These are phyloP conservation scores for Chrysemys picta DNA, from an alignment of 2,113 vertebrate species.

Conservation along the genomic window DNA sequence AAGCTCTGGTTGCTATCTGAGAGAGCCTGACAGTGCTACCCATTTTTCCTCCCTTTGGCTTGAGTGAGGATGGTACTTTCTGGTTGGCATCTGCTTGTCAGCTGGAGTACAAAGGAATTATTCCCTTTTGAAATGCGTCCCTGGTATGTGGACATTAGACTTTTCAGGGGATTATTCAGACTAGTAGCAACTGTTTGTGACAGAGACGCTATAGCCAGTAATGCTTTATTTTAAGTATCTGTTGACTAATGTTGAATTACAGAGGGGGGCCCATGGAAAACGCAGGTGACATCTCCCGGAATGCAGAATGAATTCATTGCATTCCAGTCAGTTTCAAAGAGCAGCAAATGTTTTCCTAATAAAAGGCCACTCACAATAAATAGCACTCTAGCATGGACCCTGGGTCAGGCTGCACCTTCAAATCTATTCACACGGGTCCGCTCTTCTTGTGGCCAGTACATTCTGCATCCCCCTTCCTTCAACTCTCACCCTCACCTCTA, in stretches of 20 bases:
- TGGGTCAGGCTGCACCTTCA: neutral
- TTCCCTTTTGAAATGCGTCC: constrained; percentile 48
- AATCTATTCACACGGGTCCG: neutral
- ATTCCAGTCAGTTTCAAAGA: constrained; percentile 17
- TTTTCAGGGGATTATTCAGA: constrained; percentile 66
- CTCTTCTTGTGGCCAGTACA: neutral
- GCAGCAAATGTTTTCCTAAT: constrained; percentile 52
- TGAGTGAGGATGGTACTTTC: constrained; percentile 17
- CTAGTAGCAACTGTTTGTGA: constrained; percentile 69
- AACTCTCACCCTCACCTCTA: neutral
- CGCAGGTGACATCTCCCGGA: constrained; percentile 27
- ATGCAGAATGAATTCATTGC: constrained; percentile 47
- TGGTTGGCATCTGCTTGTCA: constrained; percentile 51
- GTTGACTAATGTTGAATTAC: constrained; percentile 47
- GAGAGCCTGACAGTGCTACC: neutral
- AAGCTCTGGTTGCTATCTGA: rapidly evolving
- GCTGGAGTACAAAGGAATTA: constrained; percentile 66
- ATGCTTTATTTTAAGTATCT: constrained; percentile 62
- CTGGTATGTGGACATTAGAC: constrained; percentile 29
- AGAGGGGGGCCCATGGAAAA: constrained; percentile 59
- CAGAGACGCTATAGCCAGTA: constrained; percentile 43
- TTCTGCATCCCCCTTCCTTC: neutral
- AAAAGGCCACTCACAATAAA: constrained; percentile 59
- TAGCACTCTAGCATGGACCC: neutral
- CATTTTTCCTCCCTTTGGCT: rapidly evolving